Evolutionary conservation across 2,113 vertebrate genomes (phyloP), one percentile per base, ranked within the genome.

Genomic region (Isichthys henryi): DNA sequence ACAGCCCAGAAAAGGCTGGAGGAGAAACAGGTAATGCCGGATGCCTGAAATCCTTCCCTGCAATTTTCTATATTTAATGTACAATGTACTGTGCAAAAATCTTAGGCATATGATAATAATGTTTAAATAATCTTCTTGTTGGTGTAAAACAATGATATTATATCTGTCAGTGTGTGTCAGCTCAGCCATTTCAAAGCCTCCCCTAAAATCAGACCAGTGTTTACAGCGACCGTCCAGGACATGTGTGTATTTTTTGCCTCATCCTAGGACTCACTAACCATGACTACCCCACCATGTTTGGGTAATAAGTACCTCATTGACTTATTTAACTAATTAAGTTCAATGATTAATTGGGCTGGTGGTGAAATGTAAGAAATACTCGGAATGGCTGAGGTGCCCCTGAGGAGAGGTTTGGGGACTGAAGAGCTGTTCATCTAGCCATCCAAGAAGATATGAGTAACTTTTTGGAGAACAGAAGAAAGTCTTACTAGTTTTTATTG

Each of bases 1-100:
- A 97, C 95, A 0, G 96, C 95, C 48, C 97, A 97, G 95, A 97
- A 97, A 92, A 95, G 96, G 88, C 88, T 97, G 91, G 96, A 97
- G 58, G 96, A 98, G 90, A 97, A 97, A 87, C 97, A 98, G 97
- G 97, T 97, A 90, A 84, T 88, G 15, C 10, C 9, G 7, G 6
- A 1, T 1, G 19, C 15, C 85, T 8, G 13, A 80, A 35, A 39
- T 43, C 2, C 62, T 13, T 27, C 62, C 0, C 3, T 70, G 62
- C 62, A 31, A 10, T 13, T 70, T 31, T 31, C 56, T n/a, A 9
- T n/a, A 62, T 62, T 62, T 62, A n/a, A 84, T 46, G 21, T 48
- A n/a, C 56, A 62, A n/a, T n/a, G 56, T 1, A 9, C 8, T 62
- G 7, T 9, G 21, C 56, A n/a, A 9, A n/a, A n/a, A n/a, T 62